Evolutionary conservation across 2,888 invertebrate species (phyloP).

Genomic region (Branchellion lobata): DNA sequence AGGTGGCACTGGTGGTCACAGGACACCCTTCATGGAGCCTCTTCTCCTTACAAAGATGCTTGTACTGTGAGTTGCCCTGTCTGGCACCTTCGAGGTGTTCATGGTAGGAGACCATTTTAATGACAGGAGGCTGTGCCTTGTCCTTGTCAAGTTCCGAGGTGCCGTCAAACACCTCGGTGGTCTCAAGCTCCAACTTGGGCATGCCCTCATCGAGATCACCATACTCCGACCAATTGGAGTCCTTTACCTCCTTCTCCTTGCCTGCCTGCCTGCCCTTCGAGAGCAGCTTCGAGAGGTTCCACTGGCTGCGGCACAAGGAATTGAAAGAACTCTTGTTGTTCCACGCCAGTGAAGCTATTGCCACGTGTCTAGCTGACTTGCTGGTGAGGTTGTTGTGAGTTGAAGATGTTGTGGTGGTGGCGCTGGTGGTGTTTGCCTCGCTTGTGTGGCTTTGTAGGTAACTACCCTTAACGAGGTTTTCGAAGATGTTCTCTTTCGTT

Average conservation of each 20-base stretch:
- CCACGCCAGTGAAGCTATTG: conserved; percentile 29
- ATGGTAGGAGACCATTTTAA: neutral
- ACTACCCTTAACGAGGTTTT: neutral
- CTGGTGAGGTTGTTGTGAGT: too few species aligned
- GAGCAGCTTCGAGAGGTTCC: neutral
- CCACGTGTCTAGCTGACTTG: conserved; percentile 28
- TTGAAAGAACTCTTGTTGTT: neutral
- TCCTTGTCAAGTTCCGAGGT: neutral
- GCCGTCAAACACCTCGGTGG: neutral
- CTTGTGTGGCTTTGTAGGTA: neutral
- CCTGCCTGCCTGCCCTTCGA: neutral
- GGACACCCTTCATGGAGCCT: too few species aligned
- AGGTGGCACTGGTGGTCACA: too few species aligned
- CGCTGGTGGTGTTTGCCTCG: too few species aligned
- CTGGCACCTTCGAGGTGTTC: neutral
- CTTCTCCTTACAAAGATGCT: too few species aligned
- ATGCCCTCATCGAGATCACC: neutral
- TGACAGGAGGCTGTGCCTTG: neutral
- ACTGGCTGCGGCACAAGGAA: neutral
- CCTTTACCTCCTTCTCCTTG: neutral
- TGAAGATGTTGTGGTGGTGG: too few species aligned
- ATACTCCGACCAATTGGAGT: too few species aligned
- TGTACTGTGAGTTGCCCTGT: too few species aligned
- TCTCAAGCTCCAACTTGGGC: conserved; percentile 1
- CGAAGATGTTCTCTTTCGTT: neutral